Conservation (phyloP, 2,888 invertebrate species). For the Andrena camellia region DNA sequence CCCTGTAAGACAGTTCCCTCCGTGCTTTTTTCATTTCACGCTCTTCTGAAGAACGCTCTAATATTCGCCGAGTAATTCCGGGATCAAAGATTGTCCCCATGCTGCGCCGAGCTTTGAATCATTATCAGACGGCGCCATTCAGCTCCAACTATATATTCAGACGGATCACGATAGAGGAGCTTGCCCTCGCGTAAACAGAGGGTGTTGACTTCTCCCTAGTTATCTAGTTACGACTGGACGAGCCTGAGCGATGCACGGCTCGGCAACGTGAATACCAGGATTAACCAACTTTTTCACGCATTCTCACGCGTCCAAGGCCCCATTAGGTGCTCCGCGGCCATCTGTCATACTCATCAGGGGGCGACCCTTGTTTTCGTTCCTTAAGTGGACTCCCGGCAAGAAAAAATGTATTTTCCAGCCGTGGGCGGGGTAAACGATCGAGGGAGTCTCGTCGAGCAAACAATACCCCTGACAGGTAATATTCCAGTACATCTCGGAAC, state of each 20-base stretch:
- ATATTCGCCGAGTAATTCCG: neutral
- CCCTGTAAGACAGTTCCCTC: conserved; percentile 25
- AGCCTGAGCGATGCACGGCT: conserved; percentile 7
- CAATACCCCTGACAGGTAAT: conserved; percentile 14
- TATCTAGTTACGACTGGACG: conserved; percentile 22
- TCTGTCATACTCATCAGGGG: conserved; percentile 61
- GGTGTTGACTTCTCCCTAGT: neutral
- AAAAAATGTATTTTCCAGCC: conserved; percentile 36
- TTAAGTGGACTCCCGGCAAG: conserved; percentile 33
- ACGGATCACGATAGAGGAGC: neutral
- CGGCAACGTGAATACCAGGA: conserved; percentile 5
- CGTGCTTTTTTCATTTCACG: conserved; percentile 8
- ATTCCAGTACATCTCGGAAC: neutral
- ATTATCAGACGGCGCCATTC: conserved; percentile 4
- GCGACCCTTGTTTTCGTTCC: conserved; percentile 54
- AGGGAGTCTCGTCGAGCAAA: conserved; percentile 31
- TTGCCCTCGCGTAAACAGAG: neutral
- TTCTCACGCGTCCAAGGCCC: conserved; percentile 57
- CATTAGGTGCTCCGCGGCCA: conserved; percentile 52
- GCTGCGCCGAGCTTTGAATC: conserved; percentile 6
- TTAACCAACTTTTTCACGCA: conserved; percentile 44
- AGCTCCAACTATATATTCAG: neutral
- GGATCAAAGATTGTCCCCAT: conserved; percentile 2
- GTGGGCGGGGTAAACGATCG: conserved; percentile 9
- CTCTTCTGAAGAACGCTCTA: neutral